Conservation (phyloP, 30 jellyfish, hydroid and myxozoan genomes). For the Turritopsis dohrnii region DNA sequence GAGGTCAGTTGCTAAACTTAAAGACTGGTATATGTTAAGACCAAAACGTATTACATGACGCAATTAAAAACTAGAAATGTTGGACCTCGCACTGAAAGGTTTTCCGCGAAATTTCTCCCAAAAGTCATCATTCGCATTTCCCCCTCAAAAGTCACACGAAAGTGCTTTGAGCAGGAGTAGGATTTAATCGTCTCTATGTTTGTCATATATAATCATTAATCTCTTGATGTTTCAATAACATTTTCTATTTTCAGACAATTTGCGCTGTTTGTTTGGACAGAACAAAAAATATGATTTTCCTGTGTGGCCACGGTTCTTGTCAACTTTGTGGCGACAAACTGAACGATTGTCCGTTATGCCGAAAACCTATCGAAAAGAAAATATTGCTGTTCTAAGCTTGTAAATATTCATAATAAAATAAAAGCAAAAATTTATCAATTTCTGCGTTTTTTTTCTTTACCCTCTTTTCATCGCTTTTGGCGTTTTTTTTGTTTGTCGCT, state of each 20-base stretch:
- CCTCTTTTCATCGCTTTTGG: background rate
- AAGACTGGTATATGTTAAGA: no score
- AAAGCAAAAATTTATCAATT: background rate
- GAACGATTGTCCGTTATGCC: conserved; percentile 78
- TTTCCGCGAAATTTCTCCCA: no score
- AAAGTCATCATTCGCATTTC: no score
- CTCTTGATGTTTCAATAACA: background rate
- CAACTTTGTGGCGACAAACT: conserved; percentile 88
- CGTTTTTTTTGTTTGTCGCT: background rate
- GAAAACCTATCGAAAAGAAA: conserved; percentile 70
- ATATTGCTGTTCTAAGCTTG: conserved; percentile 46
- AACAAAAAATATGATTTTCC: conserved; percentile 56
- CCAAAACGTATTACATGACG: no score
- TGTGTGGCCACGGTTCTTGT: conserved; percentile 89
- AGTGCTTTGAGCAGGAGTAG: no score
- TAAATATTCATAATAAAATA: no score
- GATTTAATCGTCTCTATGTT: no score
- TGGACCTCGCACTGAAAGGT: no score
- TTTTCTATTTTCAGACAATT: conserved; percentile 43
- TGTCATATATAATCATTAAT: no score
- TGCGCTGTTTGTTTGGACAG: conserved; percentile 94
- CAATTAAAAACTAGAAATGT: no score
- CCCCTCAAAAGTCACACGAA: no score
- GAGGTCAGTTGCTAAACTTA: no score
- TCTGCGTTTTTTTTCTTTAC: background rate